Conservation (phyloP, 2,113 vertebrate species). For the Antechinus stuartii region DNA sequence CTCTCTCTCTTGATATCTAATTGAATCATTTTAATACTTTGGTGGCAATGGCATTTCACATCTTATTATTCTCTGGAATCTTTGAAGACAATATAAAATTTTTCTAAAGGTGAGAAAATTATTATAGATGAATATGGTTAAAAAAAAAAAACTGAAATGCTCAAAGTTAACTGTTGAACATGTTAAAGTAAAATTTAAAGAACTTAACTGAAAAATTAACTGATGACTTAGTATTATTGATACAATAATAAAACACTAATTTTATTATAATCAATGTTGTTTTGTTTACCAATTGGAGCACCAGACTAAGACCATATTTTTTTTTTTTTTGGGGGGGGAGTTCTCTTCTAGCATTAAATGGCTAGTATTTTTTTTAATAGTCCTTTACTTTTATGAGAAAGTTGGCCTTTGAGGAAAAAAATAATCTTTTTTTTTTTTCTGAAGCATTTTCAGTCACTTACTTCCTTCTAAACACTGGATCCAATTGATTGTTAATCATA, state of each 20-base stretch:
- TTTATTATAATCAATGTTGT: not conserved
- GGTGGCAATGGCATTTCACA: rapidly evolving
- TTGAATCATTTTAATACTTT: not conserved
- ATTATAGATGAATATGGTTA: not conserved
- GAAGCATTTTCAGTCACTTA: not conserved
- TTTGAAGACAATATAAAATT: not conserved
- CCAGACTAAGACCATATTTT: not conserved
- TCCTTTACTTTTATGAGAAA: not conserved
- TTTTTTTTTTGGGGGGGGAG: too few relatives aligned
- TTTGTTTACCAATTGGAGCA: not conserved
- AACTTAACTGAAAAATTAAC: not conserved
- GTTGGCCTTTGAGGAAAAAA: not conserved
- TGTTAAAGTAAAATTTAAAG: not conserved
- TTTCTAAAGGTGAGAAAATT: not conserved
- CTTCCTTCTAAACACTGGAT: not conserved
- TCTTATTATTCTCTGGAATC: not conserved
- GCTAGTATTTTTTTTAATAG: not conserved
- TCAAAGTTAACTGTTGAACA: not conserved
- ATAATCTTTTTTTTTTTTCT: not conserved
- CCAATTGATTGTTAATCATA: too few relatives aligned
- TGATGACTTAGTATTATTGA: not conserved
- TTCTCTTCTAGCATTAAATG: too few relatives aligned
- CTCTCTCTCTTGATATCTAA: not conserved
- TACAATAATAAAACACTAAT: not conserved
- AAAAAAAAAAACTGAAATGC: not conserved